Evolutionary conservation across 2,797 vertebrate genomes (phyloP), one percentile per base, ranked within the genome.

Genomic region (Molossus alvarezi): DNA sequence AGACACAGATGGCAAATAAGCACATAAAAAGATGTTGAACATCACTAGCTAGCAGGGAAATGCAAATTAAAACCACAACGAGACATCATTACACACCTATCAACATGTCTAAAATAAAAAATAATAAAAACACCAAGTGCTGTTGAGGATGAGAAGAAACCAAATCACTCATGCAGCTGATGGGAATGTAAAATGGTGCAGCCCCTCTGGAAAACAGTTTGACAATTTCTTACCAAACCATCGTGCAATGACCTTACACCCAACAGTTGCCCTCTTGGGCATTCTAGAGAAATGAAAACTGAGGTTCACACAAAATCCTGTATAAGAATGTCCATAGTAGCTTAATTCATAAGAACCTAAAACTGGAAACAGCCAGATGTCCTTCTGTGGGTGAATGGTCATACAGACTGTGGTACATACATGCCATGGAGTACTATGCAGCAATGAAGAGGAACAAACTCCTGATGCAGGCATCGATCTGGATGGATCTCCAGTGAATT

Each of bases 41-140:
- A 41, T 57, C 20, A 3, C 41, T 29, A 73, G 51, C 17, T 73
- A 21, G 17, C 6, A 6, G n/a, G 37, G 15, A 95, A 80, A 88
- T 57, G 15, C 60, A 41, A 51, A 64, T 12, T 25, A 27, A 69
- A 77, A 88, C 65, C 67, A 51, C 60, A 45, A 9, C 0, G 62
- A 69, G 45, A 6, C n/a, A 25, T 41, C 33, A 4, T 48, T 25
- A 25, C 5, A 27, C 14, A 7, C 20, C 51, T 71, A 17, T 15
- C 76, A 65, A 77, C 57, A 87, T 7, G 12, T 41, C 48, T 53
- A 79, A 83, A 87, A 53, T 53, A 27, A 84, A 21, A 91, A 82
- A n/a, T 25, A 21, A 21, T 25, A 14, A 27, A 62, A 90, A 45
- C 37, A 67, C 41, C 84, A 75, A 64, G 20, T 25, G 45, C 33